Base-by-base conservation (phyloP, 2,888 invertebrate species). In the Mylabris sibirica region DNA sequence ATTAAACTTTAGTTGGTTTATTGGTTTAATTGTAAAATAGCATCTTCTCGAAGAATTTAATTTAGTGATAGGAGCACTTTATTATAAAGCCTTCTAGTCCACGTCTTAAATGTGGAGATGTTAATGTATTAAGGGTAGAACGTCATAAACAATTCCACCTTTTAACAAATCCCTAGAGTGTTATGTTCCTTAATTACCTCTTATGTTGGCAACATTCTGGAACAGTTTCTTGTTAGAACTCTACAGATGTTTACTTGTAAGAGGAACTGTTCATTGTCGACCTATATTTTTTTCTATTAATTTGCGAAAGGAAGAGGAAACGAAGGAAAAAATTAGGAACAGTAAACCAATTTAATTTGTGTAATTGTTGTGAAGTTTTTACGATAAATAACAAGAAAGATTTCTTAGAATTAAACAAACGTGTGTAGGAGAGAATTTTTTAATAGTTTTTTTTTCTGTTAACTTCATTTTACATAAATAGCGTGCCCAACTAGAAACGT, bases 191-290 rank as follows among this genome's bases (percentile, higher is more conserved):
- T 70, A 72, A 72, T 72, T 72, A 72, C 70, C 60, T 60, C 66
- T 72, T 66, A 69, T 72, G 66, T 68, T 72, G 70, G 67, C 65
- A 70, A 63, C 67, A 67, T 63, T 64, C 66, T 69, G 64, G 64
- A 67, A 67, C 66, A 69, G 68, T 65, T 69, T 71, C 71, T 73
- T 71, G 69, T 59, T 68, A 24, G 60, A 68, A 69, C 63, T 71
- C 71, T 73, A 71, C 69, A 71, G 71, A 66, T 73, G 68, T 71
- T 73, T 66, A 57, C 61, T 67, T 69, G 65, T 66, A 64, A 61
- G 62, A 63, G 67, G 3, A 57, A 22, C 20, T 49, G 49, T 24
- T 53, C 53, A 22, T 3, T 12, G 14, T 26, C 24, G 26, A 57
- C 1, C 14, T 8, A 57, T 3, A 8, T 53, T 53, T 53, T 53